Conservation (phyloP, 2,888 invertebrate genomes). For the Ichneumoninae sp. region DNA sequence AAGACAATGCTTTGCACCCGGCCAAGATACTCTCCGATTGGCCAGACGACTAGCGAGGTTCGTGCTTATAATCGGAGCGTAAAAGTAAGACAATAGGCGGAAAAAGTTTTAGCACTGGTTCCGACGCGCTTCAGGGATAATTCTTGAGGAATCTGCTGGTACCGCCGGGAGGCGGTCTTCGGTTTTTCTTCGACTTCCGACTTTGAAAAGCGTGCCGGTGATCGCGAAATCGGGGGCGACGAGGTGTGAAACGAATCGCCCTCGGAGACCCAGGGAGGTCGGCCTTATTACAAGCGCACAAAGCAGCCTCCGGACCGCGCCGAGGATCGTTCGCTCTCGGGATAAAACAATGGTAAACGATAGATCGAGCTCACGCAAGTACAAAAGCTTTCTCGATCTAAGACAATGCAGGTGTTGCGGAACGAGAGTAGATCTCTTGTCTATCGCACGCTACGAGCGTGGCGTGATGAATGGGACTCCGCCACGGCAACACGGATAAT, state of each 20-base stretch:
- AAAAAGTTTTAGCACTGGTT: conserved; percentile 72
- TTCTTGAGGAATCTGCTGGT: conserved; percentile 25
- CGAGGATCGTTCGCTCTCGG: not conserved
- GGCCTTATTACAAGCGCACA: conserved; percentile 33
- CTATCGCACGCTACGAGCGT: conserved; percentile 31
- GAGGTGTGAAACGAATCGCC: conserved; percentile 67
- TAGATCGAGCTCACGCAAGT: conserved; percentile 50
- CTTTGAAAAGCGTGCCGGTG: conserved; percentile 40
- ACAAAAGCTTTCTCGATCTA: conserved; percentile 65
- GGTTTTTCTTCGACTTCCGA: conserved; percentile 40
- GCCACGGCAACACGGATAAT: conserved; percentile 41
- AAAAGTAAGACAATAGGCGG: conserved; percentile 80
- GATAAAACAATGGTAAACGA: conserved; percentile 71
- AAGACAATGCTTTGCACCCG: conserved; percentile 66
- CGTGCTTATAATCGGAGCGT: conserved; percentile 73
- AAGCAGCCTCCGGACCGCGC: conserved; percentile 25
- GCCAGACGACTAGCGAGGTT: not conserved
- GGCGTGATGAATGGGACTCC: conserved; percentile 44
- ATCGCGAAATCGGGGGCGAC: conserved; percentile 65
- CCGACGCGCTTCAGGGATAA: conserved; percentile 54
- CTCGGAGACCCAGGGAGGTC: conserved; percentile 20
- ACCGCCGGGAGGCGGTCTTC: not conserved
- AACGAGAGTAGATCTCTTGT: conserved; percentile 57
- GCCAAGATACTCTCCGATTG: not conserved
- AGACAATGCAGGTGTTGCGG: conserved; percentile 76